phyloP scores from a whole-genome alignment of 2,113 vertebrate genomes.

The Syngnathus floridae region DNA sequence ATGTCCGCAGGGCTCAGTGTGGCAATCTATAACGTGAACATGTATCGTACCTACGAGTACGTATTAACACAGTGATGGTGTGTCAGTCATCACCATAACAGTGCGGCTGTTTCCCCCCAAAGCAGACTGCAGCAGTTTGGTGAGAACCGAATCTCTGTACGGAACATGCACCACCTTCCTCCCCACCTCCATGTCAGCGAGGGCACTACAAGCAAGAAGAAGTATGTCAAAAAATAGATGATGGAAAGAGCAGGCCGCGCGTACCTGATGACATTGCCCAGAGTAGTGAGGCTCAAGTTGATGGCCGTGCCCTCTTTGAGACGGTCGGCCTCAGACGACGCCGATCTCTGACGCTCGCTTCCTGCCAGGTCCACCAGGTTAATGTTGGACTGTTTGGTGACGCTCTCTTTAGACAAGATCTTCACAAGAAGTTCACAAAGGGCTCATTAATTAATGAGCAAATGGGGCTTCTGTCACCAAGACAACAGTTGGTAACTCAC shows the following conservation, averaged over 20 bases:
- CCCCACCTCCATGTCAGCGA: slow-evolving; percentile 76
- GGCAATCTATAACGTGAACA: slow-evolving; percentile 67
- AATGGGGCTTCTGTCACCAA: not conserved
- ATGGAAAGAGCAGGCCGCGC: not conserved
- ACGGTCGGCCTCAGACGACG: slow-evolving; percentile 79
- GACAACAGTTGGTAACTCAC: not conserved
- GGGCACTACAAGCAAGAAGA: slow-evolving; percentile 57
- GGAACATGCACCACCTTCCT: slow-evolving; percentile 78
- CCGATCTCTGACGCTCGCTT: slow-evolving; percentile 80
- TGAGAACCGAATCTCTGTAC: slow-evolving; percentile 82
- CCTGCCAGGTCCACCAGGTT: slow-evolving; percentile 84
- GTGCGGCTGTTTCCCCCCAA: slow-evolving; percentile 85
- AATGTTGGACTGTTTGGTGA: slow-evolving; percentile 81
- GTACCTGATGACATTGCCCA: slow-evolving; percentile 87
- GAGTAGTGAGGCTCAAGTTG: slow-evolving; percentile 82
- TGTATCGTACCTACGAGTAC: not conserved
- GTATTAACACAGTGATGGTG: not conserved
- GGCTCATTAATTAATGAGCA: not conserved
- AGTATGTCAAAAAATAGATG: not conserved
- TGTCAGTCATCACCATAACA: slow-evolving; percentile 68
- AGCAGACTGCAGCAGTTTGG: slow-evolving; percentile 82
- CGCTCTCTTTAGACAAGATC: slow-evolving; percentile 78
- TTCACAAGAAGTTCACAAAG: slow-evolving; percentile 34
- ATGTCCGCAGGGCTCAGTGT: slow-evolving; percentile 83
- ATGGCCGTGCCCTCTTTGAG: slow-evolving; percentile 81